phyloP scores from a whole-genome alignment of 2,888 invertebrate genomes.

The Tachina fera region DNA sequence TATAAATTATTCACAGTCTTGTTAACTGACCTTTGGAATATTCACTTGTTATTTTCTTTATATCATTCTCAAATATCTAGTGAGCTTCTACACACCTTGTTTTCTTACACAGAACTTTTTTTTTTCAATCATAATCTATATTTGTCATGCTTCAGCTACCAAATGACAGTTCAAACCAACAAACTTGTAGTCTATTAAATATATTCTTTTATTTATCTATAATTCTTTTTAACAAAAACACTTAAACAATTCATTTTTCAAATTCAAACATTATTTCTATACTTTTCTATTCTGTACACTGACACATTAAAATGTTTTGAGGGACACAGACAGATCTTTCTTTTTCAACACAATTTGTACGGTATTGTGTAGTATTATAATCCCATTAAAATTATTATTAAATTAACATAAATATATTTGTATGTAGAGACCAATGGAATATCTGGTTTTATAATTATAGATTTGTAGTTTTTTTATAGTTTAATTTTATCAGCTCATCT shows the following conservation, averaged over 20 bases:
- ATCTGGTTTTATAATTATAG: conserved; percentile 58
- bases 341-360: conserved; percentile 33
- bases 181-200: conserved; percentile 1
- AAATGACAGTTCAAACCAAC: conserved; percentile 24
- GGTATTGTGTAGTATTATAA: conserved; percentile 62
- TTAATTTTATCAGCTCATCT: conserved; percentile 50
- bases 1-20: not conserved
- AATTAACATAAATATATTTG: conserved; percentile 65
- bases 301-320: not conserved
- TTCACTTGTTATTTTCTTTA: not conserved
- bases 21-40: not conserved
- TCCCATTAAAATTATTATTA: conserved; percentile 67
- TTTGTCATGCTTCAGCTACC: conserved; percentile 64
- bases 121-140: conserved; percentile 49
- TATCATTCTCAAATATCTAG: conserved; percentile 1
- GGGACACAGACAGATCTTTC: not conserved
- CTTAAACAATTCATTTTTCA: conserved; percentile 50
- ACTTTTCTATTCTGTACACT: not conserved
- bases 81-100: conserved; percentile 38
- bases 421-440: conserved; percentile 37
- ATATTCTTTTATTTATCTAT: not conserved
- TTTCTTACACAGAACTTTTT: not conserved
- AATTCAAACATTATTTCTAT: conserved; percentile 6
- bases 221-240: not conserved
- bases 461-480: conserved; percentile 57